Conservation (phyloP, 2,113 vertebrate genomes). For the Azemiops feae region DNA sequence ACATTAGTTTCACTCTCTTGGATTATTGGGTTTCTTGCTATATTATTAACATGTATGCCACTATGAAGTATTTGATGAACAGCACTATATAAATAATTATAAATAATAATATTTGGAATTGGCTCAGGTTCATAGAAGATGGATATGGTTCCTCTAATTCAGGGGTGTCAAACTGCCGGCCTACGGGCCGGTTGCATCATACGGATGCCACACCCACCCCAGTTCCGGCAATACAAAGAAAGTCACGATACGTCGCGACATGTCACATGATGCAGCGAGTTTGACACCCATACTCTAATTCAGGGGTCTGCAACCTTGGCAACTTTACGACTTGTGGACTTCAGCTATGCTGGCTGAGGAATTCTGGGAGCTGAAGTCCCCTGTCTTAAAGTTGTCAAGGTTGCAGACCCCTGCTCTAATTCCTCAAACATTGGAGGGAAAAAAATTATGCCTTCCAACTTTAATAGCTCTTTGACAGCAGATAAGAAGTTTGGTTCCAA, state of each 20-base stretch:
- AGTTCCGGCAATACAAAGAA: no score
- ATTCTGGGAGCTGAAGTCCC: no score
- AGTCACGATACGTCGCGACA: no score
- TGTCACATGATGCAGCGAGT: no score
- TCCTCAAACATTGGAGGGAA: neutral
- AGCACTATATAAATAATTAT: neutral
- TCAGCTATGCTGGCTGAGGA: no score
- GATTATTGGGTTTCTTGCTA: neutral
- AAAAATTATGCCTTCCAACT: neutral
- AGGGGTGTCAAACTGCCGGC: no score
- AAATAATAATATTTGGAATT: neutral
- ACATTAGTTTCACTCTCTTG: neutral
- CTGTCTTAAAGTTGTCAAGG: no score
- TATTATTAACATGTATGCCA: neutral
- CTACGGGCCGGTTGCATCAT: no score
- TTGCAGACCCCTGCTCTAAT: neutral
- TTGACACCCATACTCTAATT: no score
- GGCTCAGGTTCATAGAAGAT: neutral
- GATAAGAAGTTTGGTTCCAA: neutral
- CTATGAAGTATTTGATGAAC: neutral
- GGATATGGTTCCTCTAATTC: neutral
- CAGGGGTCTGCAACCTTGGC: no score
- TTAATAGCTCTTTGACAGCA: neutral
- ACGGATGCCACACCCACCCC: no score
- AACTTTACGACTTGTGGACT: no score